Conservation (phyloP, 2,113 vertebrate species). For the Globicephala melas region DNA sequence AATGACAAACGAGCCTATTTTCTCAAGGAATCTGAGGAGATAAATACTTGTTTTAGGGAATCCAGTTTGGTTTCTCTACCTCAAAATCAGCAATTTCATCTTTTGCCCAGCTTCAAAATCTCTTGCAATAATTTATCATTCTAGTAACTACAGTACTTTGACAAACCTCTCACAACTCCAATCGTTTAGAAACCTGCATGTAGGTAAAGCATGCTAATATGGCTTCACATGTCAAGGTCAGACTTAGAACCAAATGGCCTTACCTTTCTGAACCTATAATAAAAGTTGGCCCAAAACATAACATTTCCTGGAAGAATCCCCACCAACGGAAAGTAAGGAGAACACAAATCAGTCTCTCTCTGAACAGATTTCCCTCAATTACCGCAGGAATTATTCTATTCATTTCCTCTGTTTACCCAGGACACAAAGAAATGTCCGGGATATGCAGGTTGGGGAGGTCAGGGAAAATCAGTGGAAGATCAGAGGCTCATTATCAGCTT, state of each 20-base stretch:
- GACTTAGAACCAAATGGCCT: not conserved
- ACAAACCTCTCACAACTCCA: not conserved
- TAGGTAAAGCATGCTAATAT: conserved; percentile 21
- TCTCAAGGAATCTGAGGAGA: conserved; percentile 56
- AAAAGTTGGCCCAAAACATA: not conserved
- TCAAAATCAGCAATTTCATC: conserved; percentile 58
- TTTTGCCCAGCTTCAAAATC: conserved; percentile 37
- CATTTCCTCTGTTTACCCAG: not conserved
- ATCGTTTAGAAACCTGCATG: not conserved
- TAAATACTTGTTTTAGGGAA: conserved; percentile 48
- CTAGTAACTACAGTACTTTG: not conserved
- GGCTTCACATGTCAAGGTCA: not conserved
- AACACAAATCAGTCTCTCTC: not conserved
- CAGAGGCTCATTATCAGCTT: not conserved
- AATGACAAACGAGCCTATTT: conserved; percentile 72
- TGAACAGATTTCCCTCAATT: not conserved
- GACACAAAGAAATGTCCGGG: not conserved
- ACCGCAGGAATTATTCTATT: not conserved
- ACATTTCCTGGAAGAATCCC: not conserved
- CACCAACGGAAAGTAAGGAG: not conserved
- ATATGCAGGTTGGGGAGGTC: not conserved
- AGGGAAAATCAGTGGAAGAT: not conserved
- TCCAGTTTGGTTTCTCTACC: conserved; percentile 24
- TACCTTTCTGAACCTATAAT: not conserved
- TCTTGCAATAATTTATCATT: conserved; percentile 22